Evolutionary conservation across 2,113 vertebrate species (phyloP).

Genomic region (Rhinolophus ferrumequinum): DNA sequence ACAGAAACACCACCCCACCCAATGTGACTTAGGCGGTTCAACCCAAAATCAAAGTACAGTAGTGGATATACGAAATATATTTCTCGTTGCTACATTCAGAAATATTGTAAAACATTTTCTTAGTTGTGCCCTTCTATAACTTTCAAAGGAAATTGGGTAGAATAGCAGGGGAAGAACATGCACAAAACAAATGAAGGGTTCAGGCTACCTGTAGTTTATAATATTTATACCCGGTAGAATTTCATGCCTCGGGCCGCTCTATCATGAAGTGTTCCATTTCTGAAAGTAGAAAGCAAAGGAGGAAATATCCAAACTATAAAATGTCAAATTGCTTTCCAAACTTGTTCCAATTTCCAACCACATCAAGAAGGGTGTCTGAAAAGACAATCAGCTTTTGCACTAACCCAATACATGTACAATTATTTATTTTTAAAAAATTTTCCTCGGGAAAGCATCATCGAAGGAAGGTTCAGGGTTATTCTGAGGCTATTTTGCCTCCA

Average conservation of each 20-base stretch:
- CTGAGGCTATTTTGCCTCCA: constrained; percentile 55
- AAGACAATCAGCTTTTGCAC: constrained; percentile 83
- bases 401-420: constrained; percentile 82
- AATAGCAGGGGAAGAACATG: constrained; percentile 51
- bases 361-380: constrained; percentile 87
- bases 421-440: constrained; percentile 73
- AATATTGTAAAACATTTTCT: background rate
- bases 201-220: constrained; percentile 81
- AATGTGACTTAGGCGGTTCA: constrained; percentile 79
- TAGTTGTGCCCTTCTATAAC: background rate
- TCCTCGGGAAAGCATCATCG: constrained; percentile 62
- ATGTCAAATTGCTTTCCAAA: constrained; percentile 85
- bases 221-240: constrained; percentile 77
- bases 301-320: constrained; percentile 87
- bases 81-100: background rate
- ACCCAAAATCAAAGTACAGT: constrained; percentile 70
- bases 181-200: constrained; percentile 41
- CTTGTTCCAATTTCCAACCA: constrained; percentile 85
- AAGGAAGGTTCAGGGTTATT: constrained; percentile 73
- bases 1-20: constrained; percentile 63
- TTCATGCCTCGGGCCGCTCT: constrained; percentile 79
- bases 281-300: constrained; percentile 81
- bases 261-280: constrained; percentile 81
- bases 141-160: constrained; percentile 45
- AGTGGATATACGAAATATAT: background rate